A percentile compares a stretch with the other conserved stretches of the same genome.
Evolutionary conservation across 2,888 invertebrate species (phyloP).

Genomic region (Hypselothyrea guttata): DNA sequence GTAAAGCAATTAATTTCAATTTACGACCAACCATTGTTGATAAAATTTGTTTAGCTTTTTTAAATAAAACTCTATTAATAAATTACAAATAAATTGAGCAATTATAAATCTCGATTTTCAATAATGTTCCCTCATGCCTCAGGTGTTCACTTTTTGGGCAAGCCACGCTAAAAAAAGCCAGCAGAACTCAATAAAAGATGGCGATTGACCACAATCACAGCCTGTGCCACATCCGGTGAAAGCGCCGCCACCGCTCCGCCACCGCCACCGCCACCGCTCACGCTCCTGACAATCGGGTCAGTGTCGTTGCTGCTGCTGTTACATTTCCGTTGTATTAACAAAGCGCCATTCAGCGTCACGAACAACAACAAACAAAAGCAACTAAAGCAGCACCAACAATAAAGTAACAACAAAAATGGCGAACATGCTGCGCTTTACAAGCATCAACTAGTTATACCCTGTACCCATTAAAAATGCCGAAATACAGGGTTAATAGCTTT

Average conservation of each 20-base stretch:
- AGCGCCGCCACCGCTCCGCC: conserved; percentile 7
- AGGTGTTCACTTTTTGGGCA: conserved; percentile 41
- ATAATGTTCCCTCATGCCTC: background rate
- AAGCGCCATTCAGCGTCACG: conserved; percentile 67
- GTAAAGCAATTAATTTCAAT: too few relatives aligned
- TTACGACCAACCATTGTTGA: too few relatives aligned
- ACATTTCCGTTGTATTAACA: conserved; percentile 75
- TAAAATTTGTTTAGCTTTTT: too few relatives aligned
- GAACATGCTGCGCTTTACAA: conserved; percentile 65
- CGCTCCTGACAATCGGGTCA: background rate
- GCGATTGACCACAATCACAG: conserved; percentile 60
- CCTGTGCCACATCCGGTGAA: conserved; percentile 53
- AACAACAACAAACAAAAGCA: conserved; percentile 43
- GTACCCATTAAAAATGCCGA: too few relatives aligned
- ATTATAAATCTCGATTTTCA: too few relatives aligned
- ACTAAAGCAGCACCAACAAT: conserved; percentile 37
- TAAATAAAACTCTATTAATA: too few relatives aligned
- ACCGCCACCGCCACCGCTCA: conserved; percentile 1
- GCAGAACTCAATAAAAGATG: conserved; percentile 47
- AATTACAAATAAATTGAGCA: too few relatives aligned
- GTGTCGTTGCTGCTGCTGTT: conserved; percentile 29
- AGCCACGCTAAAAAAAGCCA: conserved; percentile 22
- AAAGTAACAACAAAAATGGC: conserved; percentile 45
- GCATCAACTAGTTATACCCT: conserved; percentile 65
- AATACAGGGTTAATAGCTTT: too few relatives aligned